Conservation (phyloP, 2,113 vertebrate genomes). For the Brachyhypopomus occidentalis region DNA sequence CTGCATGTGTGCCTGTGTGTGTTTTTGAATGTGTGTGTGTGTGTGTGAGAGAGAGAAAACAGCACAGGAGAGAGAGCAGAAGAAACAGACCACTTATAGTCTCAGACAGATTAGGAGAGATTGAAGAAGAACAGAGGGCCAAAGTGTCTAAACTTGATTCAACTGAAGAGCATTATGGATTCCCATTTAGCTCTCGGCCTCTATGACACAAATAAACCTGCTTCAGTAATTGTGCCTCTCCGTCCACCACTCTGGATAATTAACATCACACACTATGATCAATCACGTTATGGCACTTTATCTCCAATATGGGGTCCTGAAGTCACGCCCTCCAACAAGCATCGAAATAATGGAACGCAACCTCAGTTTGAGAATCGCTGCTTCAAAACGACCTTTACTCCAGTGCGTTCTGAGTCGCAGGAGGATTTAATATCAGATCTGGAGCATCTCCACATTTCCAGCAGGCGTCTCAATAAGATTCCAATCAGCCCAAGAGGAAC, state of each 20-base stretch:
- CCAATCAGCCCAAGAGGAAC: slow-evolving; percentile 6
- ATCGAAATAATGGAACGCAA: not conserved
- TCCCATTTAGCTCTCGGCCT: slow-evolving; percentile 7
- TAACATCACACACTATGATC: not conserved
- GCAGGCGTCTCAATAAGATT: slow-evolving; percentile 15
- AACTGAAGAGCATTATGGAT: slow-evolving; percentile 16
- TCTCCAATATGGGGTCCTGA: not conserved
- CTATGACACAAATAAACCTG: slow-evolving; percentile 20
- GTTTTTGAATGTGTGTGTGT: not conserved
- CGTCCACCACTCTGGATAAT: not conserved
- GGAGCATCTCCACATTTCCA: not conserved
- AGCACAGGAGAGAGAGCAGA: too few relatives aligned
- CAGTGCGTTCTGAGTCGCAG: not conserved
- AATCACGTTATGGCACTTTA: not conserved
- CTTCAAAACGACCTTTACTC: not conserved
- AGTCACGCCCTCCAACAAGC: not conserved
- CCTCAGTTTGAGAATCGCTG: not conserved
- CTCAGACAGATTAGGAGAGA: not conserved
- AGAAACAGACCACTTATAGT: too few relatives aligned
- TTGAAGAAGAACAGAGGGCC: not conserved
- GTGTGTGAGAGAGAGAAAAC: not conserved
- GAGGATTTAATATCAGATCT: not conserved
- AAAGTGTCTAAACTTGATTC: not conserved
- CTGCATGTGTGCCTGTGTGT: not conserved
- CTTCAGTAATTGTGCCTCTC: slow-evolving; percentile 6